Evolutionary conservation across 2,888 invertebrate species (phyloP).

Genomic region (Corbicula japonica): DNA sequence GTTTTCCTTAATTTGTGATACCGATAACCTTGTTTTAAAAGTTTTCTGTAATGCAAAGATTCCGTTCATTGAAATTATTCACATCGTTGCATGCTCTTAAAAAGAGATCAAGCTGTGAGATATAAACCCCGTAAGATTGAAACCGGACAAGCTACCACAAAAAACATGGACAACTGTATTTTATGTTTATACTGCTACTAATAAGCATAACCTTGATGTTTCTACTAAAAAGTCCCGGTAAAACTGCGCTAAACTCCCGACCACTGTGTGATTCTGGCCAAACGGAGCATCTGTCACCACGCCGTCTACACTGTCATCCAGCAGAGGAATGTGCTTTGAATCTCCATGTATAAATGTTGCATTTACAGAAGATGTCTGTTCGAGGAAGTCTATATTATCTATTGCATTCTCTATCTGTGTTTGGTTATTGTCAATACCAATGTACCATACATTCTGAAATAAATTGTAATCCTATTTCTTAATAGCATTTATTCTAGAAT

Average conservation of each 20-base stretch:
- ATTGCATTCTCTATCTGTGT: conserved; percentile 35
- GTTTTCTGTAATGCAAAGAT: too few species aligned
- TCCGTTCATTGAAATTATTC: too few species aligned
- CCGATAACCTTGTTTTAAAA: too few species aligned
- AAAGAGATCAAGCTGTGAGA: too few species aligned
- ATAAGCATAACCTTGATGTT: conserved; percentile 35
- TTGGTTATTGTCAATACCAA: conserved; percentile 52
- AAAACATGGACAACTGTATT: neutral
- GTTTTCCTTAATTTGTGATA: too few species aligned
- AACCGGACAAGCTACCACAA: neutral
- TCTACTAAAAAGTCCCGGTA: conserved; percentile 41
- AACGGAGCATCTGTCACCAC: conserved; percentile 64
- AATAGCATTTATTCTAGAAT: too few species aligned
- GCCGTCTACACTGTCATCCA: conserved; percentile 40
- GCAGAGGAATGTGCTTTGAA: conserved; percentile 35
- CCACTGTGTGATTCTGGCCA: conserved; percentile 46
- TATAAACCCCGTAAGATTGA: neutral
- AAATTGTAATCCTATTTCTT: too few species aligned
- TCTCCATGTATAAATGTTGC: conserved; percentile 46
- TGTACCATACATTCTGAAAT: conserved; percentile 42
- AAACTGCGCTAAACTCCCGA: conserved; percentile 33
- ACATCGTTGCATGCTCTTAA: too few species aligned
- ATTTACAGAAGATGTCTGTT: neutral
- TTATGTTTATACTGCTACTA: neutral
- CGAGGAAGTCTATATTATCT: conserved; percentile 40